Percentiles rank a stretch among this genome's conserved stretches.
These are phyloP conservation scores for Reticulitermes lucifugus DNA, from an alignment of 2,888 invertebrate species.

Conservation along the genomic window DNA sequence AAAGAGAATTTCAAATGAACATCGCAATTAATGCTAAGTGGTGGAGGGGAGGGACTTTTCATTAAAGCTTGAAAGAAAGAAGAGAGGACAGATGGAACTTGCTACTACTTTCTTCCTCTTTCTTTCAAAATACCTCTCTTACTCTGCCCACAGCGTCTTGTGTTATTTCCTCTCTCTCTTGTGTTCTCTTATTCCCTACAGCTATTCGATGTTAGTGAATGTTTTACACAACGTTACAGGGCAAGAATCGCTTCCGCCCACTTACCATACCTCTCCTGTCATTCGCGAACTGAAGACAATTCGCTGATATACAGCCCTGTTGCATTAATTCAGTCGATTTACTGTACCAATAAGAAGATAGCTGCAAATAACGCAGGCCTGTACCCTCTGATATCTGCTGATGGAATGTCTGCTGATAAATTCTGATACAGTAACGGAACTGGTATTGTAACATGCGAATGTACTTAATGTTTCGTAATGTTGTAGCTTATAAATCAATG, in stretches of 20 bases:
- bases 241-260: neutral
- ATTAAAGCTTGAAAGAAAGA: conserved; percentile 52
- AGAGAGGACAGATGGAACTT: conserved; percentile 38
- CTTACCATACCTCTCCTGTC: neutral
- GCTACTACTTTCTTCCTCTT: conserved; percentile 22
- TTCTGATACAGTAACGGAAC: too few species aligned
- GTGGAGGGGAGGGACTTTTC: conserved; percentile 53
- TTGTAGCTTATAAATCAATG: too few species aligned
- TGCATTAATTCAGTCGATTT: neutral
- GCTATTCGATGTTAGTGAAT: conserved; percentile 13
- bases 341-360: neutral
- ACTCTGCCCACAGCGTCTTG: neutral
- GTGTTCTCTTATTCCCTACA: neutral
- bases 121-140: neutral
- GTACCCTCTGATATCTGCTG: too few species aligned
- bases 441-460: too few species aligned
- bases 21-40: conserved; percentile 55
- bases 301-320: neutral
- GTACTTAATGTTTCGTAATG: too few species aligned
- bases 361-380: neutral
- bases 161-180: neutral
- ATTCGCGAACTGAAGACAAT: neutral
- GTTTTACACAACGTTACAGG: conserved; percentile 25
- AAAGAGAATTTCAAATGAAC: conserved; percentile 55
- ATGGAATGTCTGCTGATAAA: too few species aligned